phyloP scores from a whole-genome alignment of 2,113 vertebrate species.

The Zosterops lateralis region DNA sequence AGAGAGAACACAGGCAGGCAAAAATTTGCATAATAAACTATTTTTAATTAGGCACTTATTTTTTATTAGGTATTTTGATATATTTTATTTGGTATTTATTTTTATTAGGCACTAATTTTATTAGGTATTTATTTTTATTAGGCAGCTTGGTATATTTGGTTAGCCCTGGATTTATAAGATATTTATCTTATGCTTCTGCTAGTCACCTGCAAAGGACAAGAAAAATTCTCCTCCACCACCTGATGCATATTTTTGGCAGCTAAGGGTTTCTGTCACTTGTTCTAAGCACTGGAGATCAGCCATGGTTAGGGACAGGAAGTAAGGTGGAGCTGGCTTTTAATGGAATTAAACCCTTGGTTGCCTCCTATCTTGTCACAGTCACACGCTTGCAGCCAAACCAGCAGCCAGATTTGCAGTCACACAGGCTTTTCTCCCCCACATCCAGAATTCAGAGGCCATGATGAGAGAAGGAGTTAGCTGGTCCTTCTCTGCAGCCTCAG shows the following conservation, averaged over 20 bases:
- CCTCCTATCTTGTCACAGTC: constrained; percentile 40
- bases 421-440: not conserved
- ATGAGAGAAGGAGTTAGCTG: not conserved
- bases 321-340: constrained; percentile 41
- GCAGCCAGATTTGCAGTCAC: constrained; percentile 17
- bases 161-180: not conserved
- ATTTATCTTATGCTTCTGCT: not conserved
- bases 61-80: not conserved
- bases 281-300: constrained; percentile 37
- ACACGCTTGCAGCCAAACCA: not conserved
- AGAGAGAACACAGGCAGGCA: not conserved
- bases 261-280: not conserved
- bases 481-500: not conserved
- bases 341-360: constrained; percentile 48
- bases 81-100: not conserved
- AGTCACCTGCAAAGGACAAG: constrained; percentile 1
- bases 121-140: not conserved
- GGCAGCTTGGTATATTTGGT: not conserved
- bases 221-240: not conserved
- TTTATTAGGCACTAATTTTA: not conserved
- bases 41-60: not conserved
- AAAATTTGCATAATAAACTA: not conserved
- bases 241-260: constrained; percentile 42
- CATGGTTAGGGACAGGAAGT: not conserved
- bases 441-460: not conserved